Evolutionary conservation across 2,113 vertebrate species (phyloP).

Genomic region (Heterotis niloticus): DNA sequence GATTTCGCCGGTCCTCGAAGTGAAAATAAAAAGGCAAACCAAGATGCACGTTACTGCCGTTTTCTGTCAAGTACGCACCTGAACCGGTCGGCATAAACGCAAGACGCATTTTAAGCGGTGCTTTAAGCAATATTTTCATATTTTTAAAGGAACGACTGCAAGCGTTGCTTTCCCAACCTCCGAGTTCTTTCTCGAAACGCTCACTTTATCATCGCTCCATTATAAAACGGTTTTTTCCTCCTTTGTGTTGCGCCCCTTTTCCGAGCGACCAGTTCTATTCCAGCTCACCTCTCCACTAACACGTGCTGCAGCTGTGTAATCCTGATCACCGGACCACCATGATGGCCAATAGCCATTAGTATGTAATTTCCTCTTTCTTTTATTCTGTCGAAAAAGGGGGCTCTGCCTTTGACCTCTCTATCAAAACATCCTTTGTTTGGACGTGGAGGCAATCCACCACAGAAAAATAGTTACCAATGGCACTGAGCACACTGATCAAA

Average conservation of each 20-base stretch:
- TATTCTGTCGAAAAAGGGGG: constrained; percentile 75
- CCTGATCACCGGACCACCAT: constrained; percentile 54
- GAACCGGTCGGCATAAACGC: not conserved
- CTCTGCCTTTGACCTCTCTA: constrained; percentile 71
- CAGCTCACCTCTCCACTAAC: constrained; percentile 23
- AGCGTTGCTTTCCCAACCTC: no score
- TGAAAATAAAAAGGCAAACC: not conserved
- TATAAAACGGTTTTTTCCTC: not conserved
- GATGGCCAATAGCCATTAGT: constrained; percentile 69
- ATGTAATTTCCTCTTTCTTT: constrained; percentile 79
- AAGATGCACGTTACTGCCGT: not conserved
- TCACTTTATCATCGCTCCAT: not conserved
- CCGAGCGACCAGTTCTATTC: not conserved
- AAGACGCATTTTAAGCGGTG: not conserved
- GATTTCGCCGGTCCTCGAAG: not conserved
- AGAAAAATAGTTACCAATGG: constrained; percentile 68
- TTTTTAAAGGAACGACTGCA: not conserved
- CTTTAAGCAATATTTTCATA: not conserved
- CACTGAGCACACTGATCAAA: constrained; percentile 12
- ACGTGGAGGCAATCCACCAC: constrained; percentile 71
- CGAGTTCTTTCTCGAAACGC: no score
- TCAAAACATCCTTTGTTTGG: constrained; percentile 84
- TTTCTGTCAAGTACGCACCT: not conserved
- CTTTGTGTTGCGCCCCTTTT: not conserved
- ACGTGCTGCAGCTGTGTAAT: constrained; percentile 39